Percentiles rank a stretch among this genome's conserved stretches.
phyloP scores from a whole-genome alignment of 2,888 invertebrate genomes.

The Mechanitis mazaeus region DNA sequence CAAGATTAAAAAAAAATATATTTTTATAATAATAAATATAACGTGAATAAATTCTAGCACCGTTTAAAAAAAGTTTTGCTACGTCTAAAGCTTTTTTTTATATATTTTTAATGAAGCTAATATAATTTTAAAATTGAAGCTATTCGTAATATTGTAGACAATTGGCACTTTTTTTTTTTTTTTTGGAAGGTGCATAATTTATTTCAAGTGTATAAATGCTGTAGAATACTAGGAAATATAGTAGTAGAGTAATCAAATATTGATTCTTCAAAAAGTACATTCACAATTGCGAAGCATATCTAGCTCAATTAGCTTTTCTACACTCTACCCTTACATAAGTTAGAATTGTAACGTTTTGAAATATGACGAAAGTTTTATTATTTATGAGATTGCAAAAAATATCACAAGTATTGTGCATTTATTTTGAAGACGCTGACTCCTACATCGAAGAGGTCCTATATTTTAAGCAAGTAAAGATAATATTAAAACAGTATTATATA shows the following conservation, averaged over 20 bases:
- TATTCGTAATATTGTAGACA: constrained; percentile 9
- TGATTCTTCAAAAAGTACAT: neutral
- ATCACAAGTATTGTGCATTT: constrained; percentile 1
- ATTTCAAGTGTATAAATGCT: neutral
- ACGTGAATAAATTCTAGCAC: too few species aligned
- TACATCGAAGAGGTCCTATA: too few species aligned
- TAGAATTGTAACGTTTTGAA: neutral
- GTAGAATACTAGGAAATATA: neutral
- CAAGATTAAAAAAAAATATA: too few species aligned
- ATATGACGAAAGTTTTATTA: neutral
- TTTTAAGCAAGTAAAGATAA: too few species aligned
- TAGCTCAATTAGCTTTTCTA: neutral
- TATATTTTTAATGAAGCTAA: neutral
- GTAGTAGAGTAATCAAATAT: neutral
- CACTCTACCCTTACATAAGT: neutral
- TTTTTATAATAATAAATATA: too few species aligned
- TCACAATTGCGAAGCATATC: neutral
- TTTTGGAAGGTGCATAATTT: neutral
- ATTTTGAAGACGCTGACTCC: too few species aligned
- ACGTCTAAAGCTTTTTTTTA: neutral
- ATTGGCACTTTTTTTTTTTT: constrained; percentile 38
- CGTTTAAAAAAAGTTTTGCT: neutral
- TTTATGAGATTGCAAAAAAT: neutral
- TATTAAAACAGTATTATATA: too few species aligned
- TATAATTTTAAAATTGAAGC: neutral